A percentile compares a stretch with the other conserved stretches of the same genome.
Evolutionary conservation across 1,140 invertebrate genomes (phyloP).

Genomic region (Diabrotica virgifera): DNA sequence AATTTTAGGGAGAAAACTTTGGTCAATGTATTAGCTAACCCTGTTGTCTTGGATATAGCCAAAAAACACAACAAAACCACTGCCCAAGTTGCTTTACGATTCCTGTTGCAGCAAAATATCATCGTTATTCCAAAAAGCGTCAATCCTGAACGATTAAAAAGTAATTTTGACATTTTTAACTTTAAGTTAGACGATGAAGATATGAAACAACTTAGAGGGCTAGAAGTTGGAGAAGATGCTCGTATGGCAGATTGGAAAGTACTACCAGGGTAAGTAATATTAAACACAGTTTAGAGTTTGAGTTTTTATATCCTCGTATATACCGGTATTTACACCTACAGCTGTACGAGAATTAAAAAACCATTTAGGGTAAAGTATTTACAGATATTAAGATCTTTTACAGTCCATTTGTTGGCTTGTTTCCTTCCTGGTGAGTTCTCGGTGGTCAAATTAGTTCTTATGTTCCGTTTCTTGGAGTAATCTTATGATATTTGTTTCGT

Average conservation of each 20-base stretch:
- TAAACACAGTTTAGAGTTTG: too few relatives aligned
- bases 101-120: slow-evolving; percentile 68
- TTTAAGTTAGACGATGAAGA: slow-evolving; percentile 58
- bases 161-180: slow-evolving; percentile 62
- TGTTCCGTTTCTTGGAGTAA: too few relatives aligned
- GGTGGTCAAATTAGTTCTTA: too few relatives aligned
- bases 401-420: too few relatives aligned
- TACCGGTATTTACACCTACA: too few relatives aligned
- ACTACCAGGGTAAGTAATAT: too few relatives aligned
- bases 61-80: slow-evolving; percentile 65
- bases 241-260: slow-evolving; percentile 61
- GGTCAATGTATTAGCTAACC: slow-evolving; percentile 66
- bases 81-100: slow-evolving; percentile 76
- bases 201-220: slow-evolving; percentile 52
- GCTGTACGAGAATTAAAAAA: too few relatives aligned
- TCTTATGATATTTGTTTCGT: too few relatives aligned
- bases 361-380: too few relatives aligned
- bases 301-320: too few relatives aligned
- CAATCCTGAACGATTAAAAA: slow-evolving; percentile 64
- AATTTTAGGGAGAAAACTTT: slow-evolving; percentile 45
- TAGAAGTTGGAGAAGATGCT: slow-evolving; percentile 60
- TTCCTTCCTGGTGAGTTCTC: too few relatives aligned
- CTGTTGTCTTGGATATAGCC: slow-evolving; percentile 66
- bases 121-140: slow-evolving; percentile 83
- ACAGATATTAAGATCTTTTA: too few relatives aligned